Percentiles rank a stretch among this genome's conserved stretches.
Conservation (phyloP, 2,888 invertebrate genomes). For the Notodonta dromedarius region DNA sequence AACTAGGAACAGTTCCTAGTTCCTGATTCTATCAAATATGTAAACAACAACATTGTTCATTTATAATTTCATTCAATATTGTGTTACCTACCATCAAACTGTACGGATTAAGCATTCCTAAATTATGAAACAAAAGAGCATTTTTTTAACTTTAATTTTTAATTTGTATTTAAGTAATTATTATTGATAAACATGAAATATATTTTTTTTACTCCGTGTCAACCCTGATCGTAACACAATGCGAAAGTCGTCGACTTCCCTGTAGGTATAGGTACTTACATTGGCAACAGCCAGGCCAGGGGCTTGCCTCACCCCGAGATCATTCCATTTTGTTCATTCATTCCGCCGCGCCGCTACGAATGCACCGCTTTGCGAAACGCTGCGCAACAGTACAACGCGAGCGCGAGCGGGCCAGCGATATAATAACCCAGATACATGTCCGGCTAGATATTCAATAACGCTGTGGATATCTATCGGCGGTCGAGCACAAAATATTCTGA, state of each 20-base stretch:
- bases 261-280: too few relatives aligned
- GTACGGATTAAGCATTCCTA: too few relatives aligned
- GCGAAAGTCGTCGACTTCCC: not conserved
- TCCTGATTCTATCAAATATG: too few relatives aligned
- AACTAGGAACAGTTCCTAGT: too few relatives aligned
- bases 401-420: not conserved
- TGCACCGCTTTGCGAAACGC: constrained; percentile 18
- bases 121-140: too few relatives aligned
- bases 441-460: not conserved
- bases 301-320: constrained; percentile 14
- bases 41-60: too few relatives aligned
- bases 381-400: constrained; percentile 3
- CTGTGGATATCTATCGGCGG: too few relatives aligned
- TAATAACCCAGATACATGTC: not conserved
- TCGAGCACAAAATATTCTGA: too few relatives aligned
- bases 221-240: not conserved
- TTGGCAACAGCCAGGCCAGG: not conserved
- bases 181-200: not conserved
- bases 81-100: too few relatives aligned
- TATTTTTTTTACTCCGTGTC: not conserved
- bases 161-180: too few relatives aligned
- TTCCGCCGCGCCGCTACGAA: constrained; percentile 7
- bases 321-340: constrained; percentile 18
- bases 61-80: too few relatives aligned
- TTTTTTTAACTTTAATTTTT: too few relatives aligned